These are phyloP conservation scores for Cichladusa arquata DNA, from an alignment of 2,113 vertebrate genomes.

Conservation along the genomic window DNA sequence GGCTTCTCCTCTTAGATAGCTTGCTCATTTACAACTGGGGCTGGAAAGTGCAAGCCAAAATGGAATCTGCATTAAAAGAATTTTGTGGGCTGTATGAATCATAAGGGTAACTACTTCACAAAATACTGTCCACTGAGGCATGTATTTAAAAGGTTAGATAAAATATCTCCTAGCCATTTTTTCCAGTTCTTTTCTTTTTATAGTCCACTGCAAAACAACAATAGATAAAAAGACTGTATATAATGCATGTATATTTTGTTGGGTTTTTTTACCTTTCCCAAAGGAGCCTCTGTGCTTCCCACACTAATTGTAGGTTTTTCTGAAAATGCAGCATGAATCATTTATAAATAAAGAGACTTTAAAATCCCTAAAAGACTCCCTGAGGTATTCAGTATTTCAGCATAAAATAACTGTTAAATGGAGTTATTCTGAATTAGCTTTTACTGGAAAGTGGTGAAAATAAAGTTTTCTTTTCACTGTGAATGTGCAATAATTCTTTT, in stretches of 20 bases:
- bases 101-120: constrained; percentile 34
- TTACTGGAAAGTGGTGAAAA: constrained; percentile 85
- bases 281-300: constrained; percentile 83
- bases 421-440: constrained; percentile 87
- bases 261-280: constrained; percentile 74
- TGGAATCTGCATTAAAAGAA: constrained; percentile 30
- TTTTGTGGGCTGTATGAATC: constrained; percentile 60
- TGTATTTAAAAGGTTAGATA: constrained; percentile 70
- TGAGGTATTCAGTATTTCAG: constrained; percentile 82
- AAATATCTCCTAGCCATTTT: constrained; percentile 52
- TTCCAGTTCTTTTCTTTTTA: constrained; percentile 68
- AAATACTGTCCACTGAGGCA: constrained; percentile 55
- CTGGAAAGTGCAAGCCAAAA: background rate
- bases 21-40: constrained; percentile 18
- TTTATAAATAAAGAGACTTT: constrained; percentile 90
- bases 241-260: constrained; percentile 68
- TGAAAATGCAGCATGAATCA: constrained; percentile 88
- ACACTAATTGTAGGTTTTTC: constrained; percentile 90
- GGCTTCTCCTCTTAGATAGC: background rate
- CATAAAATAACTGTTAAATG: constrained; percentile 88
- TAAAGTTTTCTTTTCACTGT: constrained; percentile 81
- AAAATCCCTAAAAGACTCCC: constrained; percentile 87
- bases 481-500: constrained; percentile 79
- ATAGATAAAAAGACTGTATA: constrained; percentile 61
- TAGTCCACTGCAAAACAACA: constrained; percentile 73